Conservation (phyloP, 2,888 invertebrate genomes). For the Coenonympha glycerion region DNA sequence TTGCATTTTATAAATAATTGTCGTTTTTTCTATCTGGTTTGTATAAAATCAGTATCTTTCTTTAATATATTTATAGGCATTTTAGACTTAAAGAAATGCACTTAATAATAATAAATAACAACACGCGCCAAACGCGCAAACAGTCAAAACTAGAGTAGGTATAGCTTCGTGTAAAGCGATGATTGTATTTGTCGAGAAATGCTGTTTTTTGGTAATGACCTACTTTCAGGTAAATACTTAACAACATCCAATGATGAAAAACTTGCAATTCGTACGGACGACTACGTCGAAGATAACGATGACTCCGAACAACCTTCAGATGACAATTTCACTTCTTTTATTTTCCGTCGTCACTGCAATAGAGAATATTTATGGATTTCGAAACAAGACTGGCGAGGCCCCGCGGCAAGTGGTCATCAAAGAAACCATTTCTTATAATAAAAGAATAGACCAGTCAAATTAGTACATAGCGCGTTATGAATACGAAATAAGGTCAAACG, state of each 20-base stretch:
- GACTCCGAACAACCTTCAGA: slow-evolving; percentile 5
- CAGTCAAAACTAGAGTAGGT: too few relatives aligned
- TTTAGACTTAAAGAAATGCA: slow-evolving; percentile 9
- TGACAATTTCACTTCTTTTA: slow-evolving; percentile 2
- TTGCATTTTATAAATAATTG: slow-evolving; percentile 34
- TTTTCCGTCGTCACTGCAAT: slow-evolving; percentile 14
- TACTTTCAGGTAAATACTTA: too few relatives aligned
- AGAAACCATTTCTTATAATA: slow-evolving; percentile 59
- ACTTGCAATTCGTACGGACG: background rate
- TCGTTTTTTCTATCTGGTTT: slow-evolving; percentile 26
- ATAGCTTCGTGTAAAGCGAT: too few relatives aligned
- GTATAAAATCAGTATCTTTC: slow-evolving; percentile 19
- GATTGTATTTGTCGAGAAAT: too few relatives aligned
- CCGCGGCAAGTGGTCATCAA: slow-evolving; percentile 57
- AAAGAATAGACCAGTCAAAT: slow-evolving; percentile 71
- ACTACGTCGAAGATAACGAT: background rate
- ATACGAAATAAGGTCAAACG: slow-evolving; percentile 73
- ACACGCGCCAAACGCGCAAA: too few relatives aligned
- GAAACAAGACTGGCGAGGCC: slow-evolving; percentile 11
- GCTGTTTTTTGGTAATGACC: background rate
- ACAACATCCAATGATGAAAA: too few relatives aligned
- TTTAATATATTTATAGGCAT: slow-evolving; percentile 14
- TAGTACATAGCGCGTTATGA: slow-evolving; percentile 70
- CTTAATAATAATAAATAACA: too few relatives aligned
- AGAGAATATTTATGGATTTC: slow-evolving; percentile 36